Evolutionary conservation across 2,888 invertebrate genomes (phyloP).

Genomic region (Agonopterix subpropinquella): DNA sequence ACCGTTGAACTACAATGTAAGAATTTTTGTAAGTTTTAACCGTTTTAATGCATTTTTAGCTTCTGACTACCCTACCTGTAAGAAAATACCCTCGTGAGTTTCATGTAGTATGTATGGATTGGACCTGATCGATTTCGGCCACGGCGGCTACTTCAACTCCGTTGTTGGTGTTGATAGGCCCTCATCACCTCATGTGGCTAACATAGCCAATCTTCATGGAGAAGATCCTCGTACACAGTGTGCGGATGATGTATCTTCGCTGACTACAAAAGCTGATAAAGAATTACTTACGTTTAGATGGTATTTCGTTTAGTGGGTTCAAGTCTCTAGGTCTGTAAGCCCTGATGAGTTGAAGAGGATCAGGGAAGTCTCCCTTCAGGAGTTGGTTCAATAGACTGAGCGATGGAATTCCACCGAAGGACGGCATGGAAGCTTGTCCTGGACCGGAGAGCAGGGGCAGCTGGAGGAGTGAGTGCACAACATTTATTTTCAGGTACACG

Average conservation of each 20-base stretch:
- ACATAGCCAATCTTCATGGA: too few species aligned
- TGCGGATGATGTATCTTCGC: too few species aligned
- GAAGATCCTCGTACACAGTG: too few species aligned
- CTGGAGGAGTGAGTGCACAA: slow-evolving; percentile 14
- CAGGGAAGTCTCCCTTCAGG: slow-evolving; percentile 75
- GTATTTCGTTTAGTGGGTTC: slow-evolving; percentile 75
- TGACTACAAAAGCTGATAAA: background rate
- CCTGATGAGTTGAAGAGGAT: slow-evolving; percentile 67
- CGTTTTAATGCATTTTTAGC: too few species aligned
- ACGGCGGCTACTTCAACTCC: too few species aligned
- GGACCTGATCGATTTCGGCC: too few species aligned
- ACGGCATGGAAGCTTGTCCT: slow-evolving; percentile 54
- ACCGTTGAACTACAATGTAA: too few species aligned
- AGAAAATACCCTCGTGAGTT: background rate
- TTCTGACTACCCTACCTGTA: background rate
- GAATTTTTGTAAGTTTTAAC: too few species aligned
- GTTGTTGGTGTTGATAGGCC: too few species aligned
- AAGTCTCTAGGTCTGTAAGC: slow-evolving; percentile 73
- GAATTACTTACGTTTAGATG: slow-evolving; percentile 75
- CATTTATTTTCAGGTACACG: too few species aligned
- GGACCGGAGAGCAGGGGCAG: slow-evolving; percentile 27
- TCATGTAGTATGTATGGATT: too few species aligned
- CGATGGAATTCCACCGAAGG: slow-evolving; percentile 72
- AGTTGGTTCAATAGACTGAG: slow-evolving; percentile 78
- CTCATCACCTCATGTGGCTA: too few species aligned